Evolutionary conservation across 2,888 invertebrate genomes (phyloP).

Genomic region (Julus scandinavius): DNA sequence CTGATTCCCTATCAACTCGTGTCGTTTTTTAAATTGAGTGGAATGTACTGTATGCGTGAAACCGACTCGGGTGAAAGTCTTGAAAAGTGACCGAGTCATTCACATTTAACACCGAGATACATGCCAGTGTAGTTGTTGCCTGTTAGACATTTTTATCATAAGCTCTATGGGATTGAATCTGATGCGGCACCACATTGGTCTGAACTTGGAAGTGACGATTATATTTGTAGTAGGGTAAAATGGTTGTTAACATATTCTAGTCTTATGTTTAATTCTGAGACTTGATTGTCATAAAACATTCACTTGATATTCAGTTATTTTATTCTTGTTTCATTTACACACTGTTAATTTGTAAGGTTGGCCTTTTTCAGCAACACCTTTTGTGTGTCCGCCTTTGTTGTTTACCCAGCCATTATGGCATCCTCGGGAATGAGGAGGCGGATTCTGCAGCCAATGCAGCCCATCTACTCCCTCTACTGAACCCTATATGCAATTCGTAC

Average conservation of each 20-base stretch:
- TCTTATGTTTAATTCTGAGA: neutral
- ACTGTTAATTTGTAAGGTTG: too few species aligned
- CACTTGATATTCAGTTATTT: constrained; percentile 16
- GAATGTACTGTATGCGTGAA: neutral
- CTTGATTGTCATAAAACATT: neutral
- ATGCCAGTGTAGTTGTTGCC: neutral
- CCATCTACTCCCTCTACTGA: too few species aligned
- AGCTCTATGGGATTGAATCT: neutral
- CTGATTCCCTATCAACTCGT: neutral
- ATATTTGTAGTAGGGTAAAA: neutral
- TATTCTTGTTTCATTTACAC: neutral
- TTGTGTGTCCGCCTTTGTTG: too few species aligned
- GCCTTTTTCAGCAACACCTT: too few species aligned
- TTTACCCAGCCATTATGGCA: too few species aligned
- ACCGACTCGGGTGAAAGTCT: neutral
- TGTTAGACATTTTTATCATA: neutral
- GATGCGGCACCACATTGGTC: neutral
- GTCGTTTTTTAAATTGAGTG: neutral
- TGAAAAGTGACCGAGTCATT: neutral
- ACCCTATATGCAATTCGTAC: too few species aligned
- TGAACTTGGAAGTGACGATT: neutral
- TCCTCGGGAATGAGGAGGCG: too few species aligned
- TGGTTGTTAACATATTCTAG: constrained; percentile 1
- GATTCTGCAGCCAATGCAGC: too few species aligned
- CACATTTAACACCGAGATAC: neutral